A percentile compares a stretch with the other conserved stretches of the same genome.
phyloP scores from a whole-genome alignment of 1,140 invertebrate genomes.

The Magallana gigas region DNA sequence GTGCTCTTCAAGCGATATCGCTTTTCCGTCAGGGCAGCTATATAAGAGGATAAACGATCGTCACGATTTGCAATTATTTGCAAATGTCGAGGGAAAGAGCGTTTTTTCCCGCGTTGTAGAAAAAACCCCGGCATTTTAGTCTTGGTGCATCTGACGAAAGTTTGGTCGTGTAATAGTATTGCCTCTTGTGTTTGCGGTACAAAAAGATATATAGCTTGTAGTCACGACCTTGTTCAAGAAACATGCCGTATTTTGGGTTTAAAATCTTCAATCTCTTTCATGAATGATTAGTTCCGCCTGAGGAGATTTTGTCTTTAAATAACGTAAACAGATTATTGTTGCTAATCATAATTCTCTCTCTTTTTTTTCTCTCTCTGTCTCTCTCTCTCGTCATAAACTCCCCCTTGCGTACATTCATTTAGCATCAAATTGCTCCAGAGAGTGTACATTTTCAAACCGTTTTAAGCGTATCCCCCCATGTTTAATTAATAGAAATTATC shows the following conservation, averaged over 20 bases:
- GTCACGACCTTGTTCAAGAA: neutral
- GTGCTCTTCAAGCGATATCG: conserved; percentile 6
- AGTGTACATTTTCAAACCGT: neutral
- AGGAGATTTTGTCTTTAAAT: neutral
- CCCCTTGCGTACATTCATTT: neutral
- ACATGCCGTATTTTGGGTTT: neutral
- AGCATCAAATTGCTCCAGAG: neutral
- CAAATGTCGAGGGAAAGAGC: conserved; percentile 19
- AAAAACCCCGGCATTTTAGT: neutral
- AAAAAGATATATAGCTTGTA: neutral
- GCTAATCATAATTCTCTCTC: neutral
- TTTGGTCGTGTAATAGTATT: neutral
- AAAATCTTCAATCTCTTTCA: neutral
- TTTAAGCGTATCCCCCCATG: conserved; percentile 6
- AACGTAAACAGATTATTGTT: conserved; percentile 9
- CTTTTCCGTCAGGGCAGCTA: conserved; percentile 25
- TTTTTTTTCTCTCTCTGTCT: neutral
- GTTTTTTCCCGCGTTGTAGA: neutral
- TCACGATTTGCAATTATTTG: conserved; percentile 34
- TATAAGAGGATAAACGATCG: conserved; percentile 21
- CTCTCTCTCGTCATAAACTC: neutral
- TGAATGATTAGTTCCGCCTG: neutral
- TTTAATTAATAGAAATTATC: conserved; percentile 34
- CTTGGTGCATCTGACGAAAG: neutral
- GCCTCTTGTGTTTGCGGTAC: neutral